Percentiles rank a stretch among this genome's conserved stretches.
Conservation (phyloP, 2,888 invertebrate species). For the Synanthedon vespiformis region DNA sequence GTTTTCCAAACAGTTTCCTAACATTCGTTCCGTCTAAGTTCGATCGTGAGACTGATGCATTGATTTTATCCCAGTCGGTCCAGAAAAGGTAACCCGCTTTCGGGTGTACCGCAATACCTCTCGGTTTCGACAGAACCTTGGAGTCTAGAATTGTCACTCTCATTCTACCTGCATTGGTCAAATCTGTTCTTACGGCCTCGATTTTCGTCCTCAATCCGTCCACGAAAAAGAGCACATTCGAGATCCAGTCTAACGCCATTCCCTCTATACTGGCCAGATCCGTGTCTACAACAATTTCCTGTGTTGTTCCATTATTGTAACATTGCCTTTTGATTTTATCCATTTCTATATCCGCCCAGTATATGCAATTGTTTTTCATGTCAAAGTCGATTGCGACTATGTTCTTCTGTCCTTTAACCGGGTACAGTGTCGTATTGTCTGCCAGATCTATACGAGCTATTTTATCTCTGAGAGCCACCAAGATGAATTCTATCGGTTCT, state of each 20-base stretch:
- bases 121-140: conserved; percentile 76
- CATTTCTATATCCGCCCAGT: conserved; percentile 87
- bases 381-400: conserved; percentile 91
- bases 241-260: conserved; percentile 91
- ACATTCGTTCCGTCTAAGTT: conserved; percentile 82
- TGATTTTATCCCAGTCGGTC: conserved; percentile 88
- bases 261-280: conserved; percentile 87
- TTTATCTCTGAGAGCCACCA: conserved; percentile 82
- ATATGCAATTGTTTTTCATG: conserved; percentile 84
- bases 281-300: conserved; percentile 79
- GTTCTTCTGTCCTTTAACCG: conserved; percentile 78
- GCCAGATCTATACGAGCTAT: conserved; percentile 79
- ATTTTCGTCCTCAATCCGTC: conserved; percentile 84
- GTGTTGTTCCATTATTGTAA: conserved; percentile 74
- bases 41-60: conserved; percentile 82
- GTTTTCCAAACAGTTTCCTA: conserved; percentile 73
- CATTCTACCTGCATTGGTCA: conserved; percentile 74
- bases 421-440: conserved; percentile 73
- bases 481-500: conserved; percentile 79
- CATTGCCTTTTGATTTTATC: conserved; percentile 85
- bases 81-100: conserved; percentile 83
- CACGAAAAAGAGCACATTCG: conserved; percentile 87
- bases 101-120: conserved; percentile 88
- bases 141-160: conserved; percentile 80
- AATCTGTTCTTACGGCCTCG: conserved; percentile 80